phyloP scores from a whole-genome alignment of 2,888 invertebrate genomes.

The Podabrus alpinus region DNA sequence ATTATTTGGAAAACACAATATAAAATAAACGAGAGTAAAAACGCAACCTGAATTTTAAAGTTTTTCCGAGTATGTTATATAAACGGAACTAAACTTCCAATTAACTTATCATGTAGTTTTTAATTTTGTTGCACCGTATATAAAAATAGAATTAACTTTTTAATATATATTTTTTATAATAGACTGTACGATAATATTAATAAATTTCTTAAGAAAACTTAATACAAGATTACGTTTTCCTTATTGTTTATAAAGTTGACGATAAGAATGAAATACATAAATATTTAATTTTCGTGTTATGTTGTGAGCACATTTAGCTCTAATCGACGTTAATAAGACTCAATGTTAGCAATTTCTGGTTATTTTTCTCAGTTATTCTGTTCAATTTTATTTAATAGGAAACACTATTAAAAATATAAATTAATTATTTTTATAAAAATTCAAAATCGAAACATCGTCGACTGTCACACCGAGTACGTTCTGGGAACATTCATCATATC shows the following conservation, averaged over 20 bases:
- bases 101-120: not conserved
- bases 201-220: not conserved
- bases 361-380: not conserved
- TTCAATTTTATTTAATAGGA: not conserved
- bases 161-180: not conserved
- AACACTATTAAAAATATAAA: not conserved
- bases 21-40: conserved; percentile 7
- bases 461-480: not conserved
- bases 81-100: not conserved
- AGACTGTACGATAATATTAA: not conserved
- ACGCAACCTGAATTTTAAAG: not conserved
- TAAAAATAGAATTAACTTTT: not conserved
- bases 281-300: not conserved
- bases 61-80: not conserved
- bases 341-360: not conserved
- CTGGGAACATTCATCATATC: not conserved
- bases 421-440: not conserved
- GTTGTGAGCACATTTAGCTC: not conserved
- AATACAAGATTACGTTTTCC: not conserved
- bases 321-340: not conserved
- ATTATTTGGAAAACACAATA: conserved; percentile 18
- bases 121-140: not conserved
- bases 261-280: not conserved
- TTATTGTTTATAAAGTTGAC: not conserved
- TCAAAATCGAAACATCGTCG: not conserved